These are phyloP conservation scores for Margarornis squamiger DNA, from an alignment of 2,797 vertebrate species.

Conservation along the genomic window DNA sequence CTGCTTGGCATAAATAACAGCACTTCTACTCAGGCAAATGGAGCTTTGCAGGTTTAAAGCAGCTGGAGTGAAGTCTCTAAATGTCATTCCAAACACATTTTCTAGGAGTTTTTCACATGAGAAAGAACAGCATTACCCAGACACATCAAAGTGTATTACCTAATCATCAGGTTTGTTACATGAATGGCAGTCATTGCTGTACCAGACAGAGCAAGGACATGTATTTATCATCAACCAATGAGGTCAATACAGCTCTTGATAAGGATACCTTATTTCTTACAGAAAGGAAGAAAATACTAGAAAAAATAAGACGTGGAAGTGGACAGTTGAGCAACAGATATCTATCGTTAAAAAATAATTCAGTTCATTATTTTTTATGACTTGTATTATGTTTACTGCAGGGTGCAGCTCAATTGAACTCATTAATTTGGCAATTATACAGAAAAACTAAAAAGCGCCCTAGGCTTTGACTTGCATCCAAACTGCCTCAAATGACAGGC, in stretches of 20 bases:
- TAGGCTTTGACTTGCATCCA: constrained; percentile 67
- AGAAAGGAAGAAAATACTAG: constrained; percentile 2
- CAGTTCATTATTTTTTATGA: constrained; percentile 73
- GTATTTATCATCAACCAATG: not conserved
- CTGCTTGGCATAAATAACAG: constrained; percentile 11
- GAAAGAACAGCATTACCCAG: constrained; percentile 41
- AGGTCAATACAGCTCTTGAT: not conserved
- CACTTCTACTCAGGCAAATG: not conserved
- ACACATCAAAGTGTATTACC: constrained; percentile 32
- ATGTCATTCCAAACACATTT: constrained; percentile 15
- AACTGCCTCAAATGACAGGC: constrained; percentile 58
- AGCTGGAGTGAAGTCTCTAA: not conserved
- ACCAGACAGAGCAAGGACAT: not conserved
- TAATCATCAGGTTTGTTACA: constrained; percentile 47
- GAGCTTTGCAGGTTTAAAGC: constrained; percentile 8
- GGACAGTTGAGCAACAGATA: constrained; percentile 37
- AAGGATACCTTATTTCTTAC: constrained; percentile 1
- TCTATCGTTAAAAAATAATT: constrained; percentile 46
- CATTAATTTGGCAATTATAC: constrained; percentile 72
- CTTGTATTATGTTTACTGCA: constrained; percentile 70
- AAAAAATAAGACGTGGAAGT: constrained; percentile 24
- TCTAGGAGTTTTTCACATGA: constrained; percentile 6
- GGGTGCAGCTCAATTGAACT: constrained; percentile 65
- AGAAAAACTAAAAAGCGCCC: constrained; percentile 50
- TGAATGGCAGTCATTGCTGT: constrained; percentile 18